phyloP scores from a whole-genome alignment of 1,140 invertebrate species.

The Ips nitidus region DNA sequence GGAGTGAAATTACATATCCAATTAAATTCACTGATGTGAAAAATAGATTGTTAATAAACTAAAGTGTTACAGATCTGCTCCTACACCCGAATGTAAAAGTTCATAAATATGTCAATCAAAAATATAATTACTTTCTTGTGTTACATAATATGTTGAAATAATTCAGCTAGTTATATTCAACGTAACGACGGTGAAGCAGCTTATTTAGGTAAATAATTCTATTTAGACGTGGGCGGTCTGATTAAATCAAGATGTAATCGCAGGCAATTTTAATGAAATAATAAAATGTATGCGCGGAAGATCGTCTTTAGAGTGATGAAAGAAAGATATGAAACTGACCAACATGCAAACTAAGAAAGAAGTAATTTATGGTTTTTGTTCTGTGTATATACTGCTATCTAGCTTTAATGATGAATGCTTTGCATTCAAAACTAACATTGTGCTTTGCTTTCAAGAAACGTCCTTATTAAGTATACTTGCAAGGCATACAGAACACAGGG shows the following conservation, averaged over 20 bases:
- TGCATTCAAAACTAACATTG: too few species aligned
- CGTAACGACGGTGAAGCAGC: too few species aligned
- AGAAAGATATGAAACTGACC: neutral
- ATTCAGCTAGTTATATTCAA: too few species aligned
- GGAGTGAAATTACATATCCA: neutral
- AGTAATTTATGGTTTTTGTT: neutral
- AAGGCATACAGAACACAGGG: neutral
- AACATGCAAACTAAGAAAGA: neutral
- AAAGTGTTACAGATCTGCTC: too few species aligned
- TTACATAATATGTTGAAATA: too few species aligned
- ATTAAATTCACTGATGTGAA: neutral
- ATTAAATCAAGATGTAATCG: constrained; percentile 17
- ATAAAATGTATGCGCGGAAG: constrained; percentile 12
- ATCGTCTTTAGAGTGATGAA: constrained; percentile 7
- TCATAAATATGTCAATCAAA: too few species aligned
- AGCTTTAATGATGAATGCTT: neutral
- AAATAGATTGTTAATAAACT: too few species aligned
- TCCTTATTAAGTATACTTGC: too few species aligned
- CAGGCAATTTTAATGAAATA: constrained; percentile 12
- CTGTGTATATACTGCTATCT: neutral
- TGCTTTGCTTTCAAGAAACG: too few species aligned
- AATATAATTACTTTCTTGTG: too few species aligned
- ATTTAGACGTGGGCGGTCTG: constrained; percentile 10
- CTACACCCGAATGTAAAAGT: too few species aligned
- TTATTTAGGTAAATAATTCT: too few species aligned